Percentiles rank a stretch among this genome's conserved stretches.
These are phyloP conservation scores for Promerops cafer DNA, from an alignment of 2,113 vertebrate species.

Conservation along the genomic window DNA sequence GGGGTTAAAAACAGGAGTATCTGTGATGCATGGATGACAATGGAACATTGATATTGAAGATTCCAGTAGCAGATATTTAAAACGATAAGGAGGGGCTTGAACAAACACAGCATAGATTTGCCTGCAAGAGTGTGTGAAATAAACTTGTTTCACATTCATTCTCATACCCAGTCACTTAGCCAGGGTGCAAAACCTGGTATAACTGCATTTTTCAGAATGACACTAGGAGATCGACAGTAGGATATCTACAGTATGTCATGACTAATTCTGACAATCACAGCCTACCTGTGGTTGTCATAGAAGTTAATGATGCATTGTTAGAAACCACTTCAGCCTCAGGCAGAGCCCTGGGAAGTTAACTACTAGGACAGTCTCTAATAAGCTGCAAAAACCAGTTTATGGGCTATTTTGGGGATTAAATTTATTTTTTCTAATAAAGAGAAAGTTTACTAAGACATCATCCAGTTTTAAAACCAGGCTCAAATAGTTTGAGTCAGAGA, in stretches of 20 bases:
- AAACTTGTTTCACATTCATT: background rate
- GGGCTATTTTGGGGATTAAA: constrained; percentile 41
- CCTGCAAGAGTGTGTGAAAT: background rate
- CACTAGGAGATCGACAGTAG: constrained; percentile 25
- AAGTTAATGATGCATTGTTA: constrained; percentile 59
- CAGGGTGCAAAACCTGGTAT: background rate
- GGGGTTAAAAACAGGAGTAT: background rate
- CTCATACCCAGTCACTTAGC: background rate
- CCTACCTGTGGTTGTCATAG: constrained; percentile 21
- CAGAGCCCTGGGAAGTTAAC: constrained; percentile 59
- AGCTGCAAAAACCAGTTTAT: constrained; percentile 19
- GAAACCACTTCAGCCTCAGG: constrained; percentile 40
- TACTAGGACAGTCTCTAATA: constrained; percentile 43
- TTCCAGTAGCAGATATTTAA: background rate
- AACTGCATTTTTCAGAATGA: constrained; percentile 17
- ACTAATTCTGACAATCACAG: constrained; percentile 52
- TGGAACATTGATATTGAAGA: background rate
- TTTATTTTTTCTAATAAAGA: constrained; percentile 46
- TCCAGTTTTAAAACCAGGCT: constrained; percentile 10
- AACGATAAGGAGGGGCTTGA: background rate
- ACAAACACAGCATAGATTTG: background rate
- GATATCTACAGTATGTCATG: constrained; percentile 9
- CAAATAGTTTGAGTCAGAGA: background rate
- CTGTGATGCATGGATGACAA: background rate
- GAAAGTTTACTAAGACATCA: constrained; percentile 17